Conservation (phyloP, 2,888 invertebrate genomes). For the Diarsia rubi region DNA sequence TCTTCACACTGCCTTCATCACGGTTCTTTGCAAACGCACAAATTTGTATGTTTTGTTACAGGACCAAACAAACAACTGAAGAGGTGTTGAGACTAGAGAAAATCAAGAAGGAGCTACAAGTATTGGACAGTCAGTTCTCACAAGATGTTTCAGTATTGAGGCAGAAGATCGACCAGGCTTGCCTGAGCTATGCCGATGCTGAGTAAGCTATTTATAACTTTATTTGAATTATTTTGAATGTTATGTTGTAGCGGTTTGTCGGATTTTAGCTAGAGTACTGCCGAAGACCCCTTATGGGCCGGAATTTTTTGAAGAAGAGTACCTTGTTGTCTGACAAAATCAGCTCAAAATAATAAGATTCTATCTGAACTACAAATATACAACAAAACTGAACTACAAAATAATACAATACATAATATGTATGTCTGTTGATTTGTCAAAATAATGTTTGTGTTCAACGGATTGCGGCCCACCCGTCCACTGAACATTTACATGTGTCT, state of each 20-base stretch:
- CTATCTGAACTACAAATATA: too few species aligned
- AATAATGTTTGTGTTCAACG: too few species aligned
- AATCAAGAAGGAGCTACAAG: constrained; percentile 92
- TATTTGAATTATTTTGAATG: not conserved
- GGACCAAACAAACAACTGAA: constrained; percentile 94
- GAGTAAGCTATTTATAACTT: constrained; percentile 90
- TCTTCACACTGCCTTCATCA: not conserved
- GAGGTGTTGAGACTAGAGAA: constrained; percentile 92
- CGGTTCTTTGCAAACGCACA: not conserved
- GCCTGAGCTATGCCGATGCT: constrained; percentile 93
- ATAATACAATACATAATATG: too few species aligned
- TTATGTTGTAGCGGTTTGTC: not conserved
- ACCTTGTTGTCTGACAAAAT: too few species aligned
- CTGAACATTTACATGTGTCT: too few species aligned
- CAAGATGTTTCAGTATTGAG: constrained; percentile 94
- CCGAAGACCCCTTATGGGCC: too few species aligned
- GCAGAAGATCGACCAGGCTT: constrained; percentile 94
- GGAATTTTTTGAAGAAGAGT: too few species aligned
- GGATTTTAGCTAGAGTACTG: too few species aligned
- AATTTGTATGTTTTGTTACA: constrained; percentile 68
- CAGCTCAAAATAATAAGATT: too few species aligned
- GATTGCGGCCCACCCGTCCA: too few species aligned
- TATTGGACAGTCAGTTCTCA: constrained; percentile 93
- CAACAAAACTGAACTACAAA: too few species aligned
- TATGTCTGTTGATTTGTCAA: too few species aligned